These are phyloP conservation scores for Lordiphosa clarofinis DNA, from an alignment of 1,140 invertebrate genomes.

Conservation along the genomic window DNA sequence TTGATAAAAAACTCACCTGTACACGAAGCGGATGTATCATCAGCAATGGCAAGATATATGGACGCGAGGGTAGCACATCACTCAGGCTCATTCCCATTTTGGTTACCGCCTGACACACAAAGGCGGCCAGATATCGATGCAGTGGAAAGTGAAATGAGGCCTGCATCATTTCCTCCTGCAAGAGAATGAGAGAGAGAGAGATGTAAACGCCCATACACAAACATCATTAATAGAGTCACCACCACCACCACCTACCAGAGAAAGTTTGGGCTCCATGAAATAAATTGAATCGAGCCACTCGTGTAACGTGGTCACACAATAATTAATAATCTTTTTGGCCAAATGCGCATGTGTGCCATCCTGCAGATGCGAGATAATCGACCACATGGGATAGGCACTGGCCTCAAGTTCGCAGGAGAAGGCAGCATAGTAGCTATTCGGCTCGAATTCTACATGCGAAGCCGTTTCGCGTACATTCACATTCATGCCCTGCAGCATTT, in stretches of 20 bases:
- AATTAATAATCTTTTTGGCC: constrained; percentile 87
- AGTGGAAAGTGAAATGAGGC: constrained; percentile 97
- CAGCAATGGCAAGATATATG: constrained; percentile 88
- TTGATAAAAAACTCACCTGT: constrained; percentile 84
- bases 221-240: background rate
- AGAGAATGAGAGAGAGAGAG: background rate
- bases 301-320: constrained; percentile 88
- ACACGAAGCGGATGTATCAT: constrained; percentile 94
- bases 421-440: constrained; percentile 97
- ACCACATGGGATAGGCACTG: constrained; percentile 98
- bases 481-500: constrained; percentile 99
- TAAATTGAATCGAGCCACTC: constrained; percentile 93
- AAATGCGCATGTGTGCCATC: constrained; percentile 86
- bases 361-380: constrained; percentile 92
- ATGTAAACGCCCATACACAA: too few species aligned
- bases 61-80: constrained; percentile 87
- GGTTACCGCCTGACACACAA: constrained; percentile 93
- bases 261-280: constrained; percentile 86
- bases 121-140: constrained; percentile 95
- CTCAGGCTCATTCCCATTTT: constrained; percentile 88
- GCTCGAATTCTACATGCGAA: constrained; percentile 97
- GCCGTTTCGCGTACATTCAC: constrained; percentile 93
- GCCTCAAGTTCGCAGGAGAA: constrained; percentile 98
- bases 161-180: constrained; percentile 89
- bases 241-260: constrained; percentile 66